Percentiles rank a stretch among this genome's conserved stretches.
phyloP scores from a whole-genome alignment of 2,113 vertebrate species.

The Falcunculus frontatus region DNA sequence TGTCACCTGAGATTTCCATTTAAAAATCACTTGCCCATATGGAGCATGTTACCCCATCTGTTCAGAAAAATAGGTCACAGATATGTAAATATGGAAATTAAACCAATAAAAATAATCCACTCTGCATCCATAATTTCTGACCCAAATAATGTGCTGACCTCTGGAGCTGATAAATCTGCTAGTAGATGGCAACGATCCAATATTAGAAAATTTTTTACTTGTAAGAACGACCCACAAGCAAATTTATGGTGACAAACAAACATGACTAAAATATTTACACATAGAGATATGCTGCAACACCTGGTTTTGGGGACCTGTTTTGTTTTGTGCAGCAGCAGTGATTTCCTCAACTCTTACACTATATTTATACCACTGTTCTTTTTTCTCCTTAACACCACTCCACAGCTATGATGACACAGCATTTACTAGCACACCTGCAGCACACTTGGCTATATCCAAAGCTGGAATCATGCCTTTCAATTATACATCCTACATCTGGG shows the following conservation, averaged over 20 bases:
- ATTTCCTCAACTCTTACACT: background rate
- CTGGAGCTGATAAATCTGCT: background rate
- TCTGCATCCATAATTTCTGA: background rate
- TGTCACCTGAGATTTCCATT: background rate
- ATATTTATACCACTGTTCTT: background rate
- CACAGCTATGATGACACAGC: background rate
- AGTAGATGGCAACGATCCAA: background rate
- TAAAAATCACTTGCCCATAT: background rate
- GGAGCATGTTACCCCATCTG: background rate
- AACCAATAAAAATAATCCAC: background rate
- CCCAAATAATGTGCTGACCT: background rate
- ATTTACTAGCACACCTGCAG: background rate
- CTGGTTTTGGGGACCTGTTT: background rate
- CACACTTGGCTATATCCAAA: background rate
- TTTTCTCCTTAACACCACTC: background rate
- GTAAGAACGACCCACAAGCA: background rate
- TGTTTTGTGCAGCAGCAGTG: background rate
- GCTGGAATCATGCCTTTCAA: background rate
- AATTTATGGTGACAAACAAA: background rate
- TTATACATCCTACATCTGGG: background rate
- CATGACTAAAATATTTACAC: background rate
- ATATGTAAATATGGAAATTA: conserved; percentile 2
- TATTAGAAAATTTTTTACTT: background rate
- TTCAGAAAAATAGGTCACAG: background rate
- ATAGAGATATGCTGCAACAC: background rate